These are phyloP conservation scores for Etheostoma perlongum DNA, from an alignment of 2,797 vertebrate species.

Conservation along the genomic window DNA sequence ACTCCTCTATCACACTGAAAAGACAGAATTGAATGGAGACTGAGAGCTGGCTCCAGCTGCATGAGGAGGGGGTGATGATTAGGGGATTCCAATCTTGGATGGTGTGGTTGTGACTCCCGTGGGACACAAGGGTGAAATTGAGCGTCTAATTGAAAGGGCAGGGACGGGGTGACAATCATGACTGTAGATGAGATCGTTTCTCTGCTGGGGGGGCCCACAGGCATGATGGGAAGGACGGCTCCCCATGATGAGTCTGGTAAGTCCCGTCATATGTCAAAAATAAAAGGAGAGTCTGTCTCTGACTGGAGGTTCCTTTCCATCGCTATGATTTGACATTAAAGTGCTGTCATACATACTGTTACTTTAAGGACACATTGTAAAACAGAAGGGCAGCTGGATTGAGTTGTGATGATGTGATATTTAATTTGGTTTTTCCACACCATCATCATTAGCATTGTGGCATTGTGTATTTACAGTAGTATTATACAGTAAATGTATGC, in stretches of 20 bases:
- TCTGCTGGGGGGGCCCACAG: constrained; percentile 57
- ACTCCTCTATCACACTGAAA: constrained; percentile 48
- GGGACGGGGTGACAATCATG: constrained; percentile 83
- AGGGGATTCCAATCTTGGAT: constrained; percentile 80
- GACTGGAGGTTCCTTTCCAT: constrained; percentile 6
- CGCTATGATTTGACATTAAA: constrained; percentile 45
- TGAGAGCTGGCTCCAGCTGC: constrained; percentile 47
- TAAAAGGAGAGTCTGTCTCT: constrained; percentile 35
- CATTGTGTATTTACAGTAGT: constrained; percentile 14
- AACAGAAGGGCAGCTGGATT: constrained; percentile 27
- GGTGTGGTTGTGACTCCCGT: constrained; percentile 76
- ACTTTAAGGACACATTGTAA: constrained; percentile 24
- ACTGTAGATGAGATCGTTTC: constrained; percentile 80
- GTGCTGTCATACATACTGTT: constrained; percentile 40
- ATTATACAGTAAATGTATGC: neutral
- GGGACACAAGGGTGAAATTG: constrained; percentile 84
- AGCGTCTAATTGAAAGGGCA: constrained; percentile 89
- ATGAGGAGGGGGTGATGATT: constrained; percentile 46
- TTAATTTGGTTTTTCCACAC: constrained; percentile 8
- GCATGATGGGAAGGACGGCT: constrained; percentile 56
- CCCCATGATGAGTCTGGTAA: constrained; percentile 65
- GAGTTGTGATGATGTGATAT: constrained; percentile 8
- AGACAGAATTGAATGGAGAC: constrained; percentile 47
- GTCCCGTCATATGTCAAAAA: constrained; percentile 66
- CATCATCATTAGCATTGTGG: neutral